phyloP scores from a whole-genome alignment of 2,113 vertebrate species.

The Plotosus lineatus region DNA sequence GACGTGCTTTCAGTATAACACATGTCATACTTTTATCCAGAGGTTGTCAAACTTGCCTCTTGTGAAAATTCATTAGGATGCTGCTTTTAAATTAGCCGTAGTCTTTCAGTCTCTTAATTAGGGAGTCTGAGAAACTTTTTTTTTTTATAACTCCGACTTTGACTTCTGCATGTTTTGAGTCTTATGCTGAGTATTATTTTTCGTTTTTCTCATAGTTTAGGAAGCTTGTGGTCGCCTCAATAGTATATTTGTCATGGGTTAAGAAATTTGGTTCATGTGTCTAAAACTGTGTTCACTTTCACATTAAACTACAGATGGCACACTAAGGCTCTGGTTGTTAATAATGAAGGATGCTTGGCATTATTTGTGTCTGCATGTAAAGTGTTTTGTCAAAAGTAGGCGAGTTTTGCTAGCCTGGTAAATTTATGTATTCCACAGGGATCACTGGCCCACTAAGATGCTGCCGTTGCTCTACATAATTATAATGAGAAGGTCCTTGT shows the following conservation, averaged over 20 bases:
- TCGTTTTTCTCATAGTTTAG: not conserved
- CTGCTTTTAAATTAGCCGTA: slow-evolving; percentile 32
- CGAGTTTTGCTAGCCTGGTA: slow-evolving; percentile 75
- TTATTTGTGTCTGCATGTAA: slow-evolving; percentile 71
- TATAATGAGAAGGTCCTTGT: slow-evolving; percentile 77
- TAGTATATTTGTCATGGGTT: slow-evolving; percentile 37
- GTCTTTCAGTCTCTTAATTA: slow-evolving; percentile 28
- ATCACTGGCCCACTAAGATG: slow-evolving; percentile 78
- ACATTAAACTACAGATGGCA: slow-evolving; percentile 69
- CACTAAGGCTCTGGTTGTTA: slow-evolving; percentile 63
- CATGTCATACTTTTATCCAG: slow-evolving; percentile 35
- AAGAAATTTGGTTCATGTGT: slow-evolving; percentile 7
- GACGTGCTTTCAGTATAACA: slow-evolving; percentile 27
- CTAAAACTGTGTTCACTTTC: slow-evolving; percentile 52
- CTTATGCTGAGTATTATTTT: slow-evolving; percentile 4
- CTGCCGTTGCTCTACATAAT: slow-evolving; percentile 78
- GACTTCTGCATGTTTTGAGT: not conserved
- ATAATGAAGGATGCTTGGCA: slow-evolving; percentile 65
- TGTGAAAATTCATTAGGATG: slow-evolving; percentile 29
- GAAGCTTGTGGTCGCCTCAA: slow-evolving; percentile 13
- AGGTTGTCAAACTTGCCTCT: slow-evolving; percentile 44
- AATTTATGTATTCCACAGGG: slow-evolving; percentile 72
- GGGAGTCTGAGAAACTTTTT: slow-evolving; percentile 20
- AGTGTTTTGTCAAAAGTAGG: slow-evolving; percentile 79
- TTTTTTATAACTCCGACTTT: not conserved